A percentile compares a stretch with the other conserved stretches of the same genome.
These are phyloP conservation scores for Oryzias sinensis DNA, from an alignment of 2,797 vertebrate species.

Conservation along the genomic window DNA sequence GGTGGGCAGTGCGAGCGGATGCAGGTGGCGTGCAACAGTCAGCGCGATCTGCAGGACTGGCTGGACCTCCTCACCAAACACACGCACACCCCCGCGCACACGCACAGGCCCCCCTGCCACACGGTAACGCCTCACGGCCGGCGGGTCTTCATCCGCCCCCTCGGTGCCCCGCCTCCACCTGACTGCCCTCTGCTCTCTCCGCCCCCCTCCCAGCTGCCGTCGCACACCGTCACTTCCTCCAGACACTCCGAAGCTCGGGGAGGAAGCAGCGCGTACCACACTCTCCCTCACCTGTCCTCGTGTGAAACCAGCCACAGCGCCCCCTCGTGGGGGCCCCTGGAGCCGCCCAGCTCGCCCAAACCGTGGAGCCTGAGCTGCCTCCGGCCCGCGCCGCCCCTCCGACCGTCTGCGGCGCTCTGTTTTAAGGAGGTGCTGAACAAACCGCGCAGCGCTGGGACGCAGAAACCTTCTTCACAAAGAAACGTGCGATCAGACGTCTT, in stretches of 20 bases:
- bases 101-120: conserved; percentile 82
- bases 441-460: background rate
- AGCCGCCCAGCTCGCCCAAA: conserved; percentile 90
- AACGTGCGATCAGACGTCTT: background rate
- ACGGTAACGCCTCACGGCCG: conserved; percentile 77
- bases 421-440: conserved; percentile 90
- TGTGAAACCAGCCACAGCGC: conserved; percentile 81
- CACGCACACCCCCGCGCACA: conserved; percentile 82
- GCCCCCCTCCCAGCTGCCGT: conserved; percentile 81
- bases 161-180: too few species aligned
- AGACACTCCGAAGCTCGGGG: conserved; percentile 87
- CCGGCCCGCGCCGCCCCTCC: conserved; percentile 88
- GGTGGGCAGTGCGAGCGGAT: conserved; percentile 92
- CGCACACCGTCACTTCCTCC: conserved; percentile 86
- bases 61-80: conserved; percentile 93
- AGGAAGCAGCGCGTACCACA: conserved; percentile 85
- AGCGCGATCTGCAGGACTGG: conserved; percentile 91
- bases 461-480: background rate
- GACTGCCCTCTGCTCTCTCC: background rate
- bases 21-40: conserved; percentile 88
- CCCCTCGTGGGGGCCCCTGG: conserved; percentile 87
- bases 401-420: conserved; percentile 91
- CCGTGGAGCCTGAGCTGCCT: conserved; percentile 97
- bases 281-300: conserved; percentile 88
- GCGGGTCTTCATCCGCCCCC: accelerated